phyloP scores from a whole-genome alignment of 2,888 invertebrate genomes.

The Ectemnius cavifrons region DNA sequence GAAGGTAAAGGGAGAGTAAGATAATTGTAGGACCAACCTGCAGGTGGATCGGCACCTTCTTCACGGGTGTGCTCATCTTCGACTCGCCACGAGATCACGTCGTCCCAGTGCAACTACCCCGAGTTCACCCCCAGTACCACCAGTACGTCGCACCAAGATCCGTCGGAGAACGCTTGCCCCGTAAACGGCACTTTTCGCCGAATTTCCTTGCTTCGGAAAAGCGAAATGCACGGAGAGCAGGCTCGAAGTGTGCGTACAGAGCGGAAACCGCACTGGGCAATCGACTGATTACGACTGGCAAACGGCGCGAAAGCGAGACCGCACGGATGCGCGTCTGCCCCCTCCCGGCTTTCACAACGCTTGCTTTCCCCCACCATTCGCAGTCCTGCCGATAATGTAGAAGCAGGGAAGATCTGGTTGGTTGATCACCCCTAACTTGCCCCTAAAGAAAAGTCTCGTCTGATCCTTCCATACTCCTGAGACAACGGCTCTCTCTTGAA shows the following conservation, averaged over 20 bases:
- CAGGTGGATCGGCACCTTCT: conserved; percentile 96
- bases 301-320: conserved; percentile 26
- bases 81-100: conserved; percentile 13
- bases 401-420: no score
- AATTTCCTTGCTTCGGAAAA: conserved; percentile 7
- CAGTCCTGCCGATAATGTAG: no score
- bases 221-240: conserved; percentile 24
- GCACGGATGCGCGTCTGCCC: conserved; percentile 41
- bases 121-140: background rate
- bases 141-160: background rate
- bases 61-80: conserved; percentile 89
- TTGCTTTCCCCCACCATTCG: no score
- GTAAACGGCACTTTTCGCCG: conserved; percentile 16
- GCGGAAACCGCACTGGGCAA: conserved; percentile 28
- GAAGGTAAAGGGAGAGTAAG: conserved; percentile 11
- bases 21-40: conserved; percentile 82
- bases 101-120: conserved; percentile 1
- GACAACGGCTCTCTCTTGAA: no score
- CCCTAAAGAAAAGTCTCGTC: no score
- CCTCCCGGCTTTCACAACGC: background rate
- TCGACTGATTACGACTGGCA: conserved; percentile 33
- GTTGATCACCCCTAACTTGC: no score
- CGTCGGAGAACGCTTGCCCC: background rate
- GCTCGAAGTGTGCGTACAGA: conserved; percentile 19
- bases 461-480: no score